A percentile compares a stretch with the other conserved stretches of the same genome.
Evolutionary conservation across 2,113 vertebrate species (phyloP).

Genomic region (Neotoma lepida): DNA sequence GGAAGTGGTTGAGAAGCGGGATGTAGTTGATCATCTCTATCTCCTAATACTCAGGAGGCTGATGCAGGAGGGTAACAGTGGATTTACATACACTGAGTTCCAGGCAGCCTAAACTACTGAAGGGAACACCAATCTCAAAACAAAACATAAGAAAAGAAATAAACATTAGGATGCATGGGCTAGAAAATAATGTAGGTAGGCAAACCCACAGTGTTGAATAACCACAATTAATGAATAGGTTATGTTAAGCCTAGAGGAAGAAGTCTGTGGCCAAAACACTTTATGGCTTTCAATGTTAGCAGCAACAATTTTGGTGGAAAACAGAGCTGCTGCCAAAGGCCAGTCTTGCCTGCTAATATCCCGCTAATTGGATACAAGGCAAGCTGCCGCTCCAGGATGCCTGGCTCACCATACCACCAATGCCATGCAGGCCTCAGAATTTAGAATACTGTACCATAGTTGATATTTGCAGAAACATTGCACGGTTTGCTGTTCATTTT

Average conservation of each 20-base stretch:
- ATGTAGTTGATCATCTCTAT: not conserved
- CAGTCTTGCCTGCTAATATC: not conserved
- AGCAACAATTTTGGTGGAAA: not conserved
- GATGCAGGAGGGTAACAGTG: not conserved
- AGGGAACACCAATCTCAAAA: not conserved
- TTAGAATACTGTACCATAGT: not conserved
- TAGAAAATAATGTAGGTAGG: not conserved
- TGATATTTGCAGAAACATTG: not conserved
- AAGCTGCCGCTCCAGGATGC: not conserved
- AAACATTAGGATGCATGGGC: no score
- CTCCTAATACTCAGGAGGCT: not conserved
- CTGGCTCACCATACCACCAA: not conserved
- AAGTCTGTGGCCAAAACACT: not conserved
- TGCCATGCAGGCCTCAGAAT: not conserved
- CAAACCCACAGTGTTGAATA: not conserved
- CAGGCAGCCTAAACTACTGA: not conserved
- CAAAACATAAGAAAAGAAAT: not conserved
- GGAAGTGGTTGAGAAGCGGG: not conserved
- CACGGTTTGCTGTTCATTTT: not conserved
- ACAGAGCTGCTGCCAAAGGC: not conserved
- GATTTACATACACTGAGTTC: not conserved
- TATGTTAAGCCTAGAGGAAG: not conserved
- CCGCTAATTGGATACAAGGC: not conserved
- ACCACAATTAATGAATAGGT: not conserved
- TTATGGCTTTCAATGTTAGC: not conserved